Evolutionary conservation across 2,888 invertebrate species (phyloP), one percentile per base, ranked within the genome.

Genomic region (Pristionchus exspectatus): DNA sequence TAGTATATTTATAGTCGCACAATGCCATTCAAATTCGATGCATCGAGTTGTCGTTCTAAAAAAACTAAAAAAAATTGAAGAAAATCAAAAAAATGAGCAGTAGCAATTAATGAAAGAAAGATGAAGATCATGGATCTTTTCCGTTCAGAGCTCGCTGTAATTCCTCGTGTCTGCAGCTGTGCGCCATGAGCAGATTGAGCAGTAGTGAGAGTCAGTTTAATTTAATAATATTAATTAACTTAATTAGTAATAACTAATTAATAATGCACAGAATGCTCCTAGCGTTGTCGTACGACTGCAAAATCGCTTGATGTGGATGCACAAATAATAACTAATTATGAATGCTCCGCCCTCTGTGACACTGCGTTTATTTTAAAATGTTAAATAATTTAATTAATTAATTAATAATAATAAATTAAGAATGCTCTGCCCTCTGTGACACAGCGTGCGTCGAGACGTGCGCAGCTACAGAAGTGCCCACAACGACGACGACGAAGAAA

Each of bases 381-480:
- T n/a, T n/a, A n/a, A 63, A 63, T 66, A 66, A 66, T 24, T n/a
- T 24, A n/a, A 66, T 66, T 66, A 56, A 66, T 66, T 66, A 66
- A 44, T 50, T 5, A 21, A n/a, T n/a, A 24, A 21, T 24, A 12
- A 9, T 12, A 0, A 56, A 12, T 69, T 44, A 69, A 87, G 87
- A 87, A 50, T 87, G 87, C 14, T 27, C 66, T 0, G 27, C 44
- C 2, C 44, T 87, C 24, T 87, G 87, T 27, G 87, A 69, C 38
- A 38, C 87, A 9, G 87, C 87, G 1, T 87, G 87, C 50, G 21
- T 50, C 24, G 87, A 87, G 69, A 87, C 87, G 27, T 87, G 87
- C 54, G 44, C 87, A 0, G 44, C 59, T 1, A 50, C 50, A 2
- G 87, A 87, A 27, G 33, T 27, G 5, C 87, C 87, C 16, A 44